phyloP scores from a whole-genome alignment of 2,797 vertebrate species.

The Hybognathus amarus region DNA sequence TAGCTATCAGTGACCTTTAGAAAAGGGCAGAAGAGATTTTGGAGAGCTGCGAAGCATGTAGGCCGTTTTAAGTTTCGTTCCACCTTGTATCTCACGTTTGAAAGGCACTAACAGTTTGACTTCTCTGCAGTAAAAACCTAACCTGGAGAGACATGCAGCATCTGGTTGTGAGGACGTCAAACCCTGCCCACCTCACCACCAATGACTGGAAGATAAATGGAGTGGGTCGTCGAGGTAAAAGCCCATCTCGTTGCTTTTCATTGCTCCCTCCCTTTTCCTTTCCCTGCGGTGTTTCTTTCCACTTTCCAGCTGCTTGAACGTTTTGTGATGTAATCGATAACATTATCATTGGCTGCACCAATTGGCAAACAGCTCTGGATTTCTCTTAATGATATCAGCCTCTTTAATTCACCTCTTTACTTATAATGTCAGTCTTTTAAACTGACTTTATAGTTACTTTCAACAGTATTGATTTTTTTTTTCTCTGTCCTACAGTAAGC shows the following conservation, averaged over 20 bases:
- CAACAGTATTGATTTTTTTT: conserved; percentile 55
- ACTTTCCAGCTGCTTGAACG: conserved; percentile 26
- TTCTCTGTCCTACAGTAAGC: conserved; percentile 82
- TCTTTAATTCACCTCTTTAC: conserved; percentile 47
- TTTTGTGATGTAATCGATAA: conserved; percentile 25
- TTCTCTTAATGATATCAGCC: conserved; percentile 34
- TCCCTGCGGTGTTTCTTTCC: not conserved
- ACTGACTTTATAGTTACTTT: conserved; percentile 42
- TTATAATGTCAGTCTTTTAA: conserved; percentile 49
- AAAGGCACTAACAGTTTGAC: not conserved
- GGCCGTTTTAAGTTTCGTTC: conserved; percentile 5
- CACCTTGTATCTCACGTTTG: not conserved
- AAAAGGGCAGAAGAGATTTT: conserved; percentile 42
- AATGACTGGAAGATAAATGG: conserved; percentile 96
- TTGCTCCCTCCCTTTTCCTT: not conserved
- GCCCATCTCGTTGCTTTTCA: conserved; percentile 20
- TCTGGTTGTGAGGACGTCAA: conserved; percentile 93
- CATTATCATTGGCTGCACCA: conserved; percentile 31
- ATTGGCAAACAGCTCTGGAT: conserved; percentile 15
- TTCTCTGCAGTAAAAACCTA: conserved; percentile 87
- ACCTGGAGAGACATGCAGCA: conserved; percentile 99
- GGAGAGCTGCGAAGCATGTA: conserved; percentile 30
- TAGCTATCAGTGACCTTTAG: conserved; percentile 52
- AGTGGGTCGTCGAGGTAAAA: conserved; percentile 90
- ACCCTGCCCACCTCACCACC: conserved; percentile 89